These are phyloP conservation scores for Heliconius sara DNA, from an alignment of 2,888 invertebrate genomes.

Conservation along the genomic window DNA sequence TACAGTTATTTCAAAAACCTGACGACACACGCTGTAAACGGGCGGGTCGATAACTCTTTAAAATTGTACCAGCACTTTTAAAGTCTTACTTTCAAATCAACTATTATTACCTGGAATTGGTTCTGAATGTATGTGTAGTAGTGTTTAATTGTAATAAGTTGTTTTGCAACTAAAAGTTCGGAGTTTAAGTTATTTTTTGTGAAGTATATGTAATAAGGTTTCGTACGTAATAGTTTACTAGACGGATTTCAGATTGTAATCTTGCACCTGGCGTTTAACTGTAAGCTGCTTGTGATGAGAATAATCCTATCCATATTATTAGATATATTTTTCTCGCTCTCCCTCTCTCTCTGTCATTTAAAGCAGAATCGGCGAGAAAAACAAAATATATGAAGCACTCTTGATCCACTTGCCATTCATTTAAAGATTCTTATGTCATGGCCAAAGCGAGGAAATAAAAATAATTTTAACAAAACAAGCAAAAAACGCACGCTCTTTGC, in stretches of 20 bases:
- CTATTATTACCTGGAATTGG: constrained; percentile 18
- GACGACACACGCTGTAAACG: constrained; percentile 27
- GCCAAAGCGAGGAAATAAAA: no score
- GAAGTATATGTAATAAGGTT: background rate
- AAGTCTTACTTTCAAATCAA: constrained; percentile 24
- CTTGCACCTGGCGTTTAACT: background rate
- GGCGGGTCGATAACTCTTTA: constrained; percentile 36
- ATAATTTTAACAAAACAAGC: no score
- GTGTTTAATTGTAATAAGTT: background rate
- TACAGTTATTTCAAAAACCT: constrained; percentile 39
- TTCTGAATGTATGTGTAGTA: constrained; percentile 1
- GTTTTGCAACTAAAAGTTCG: background rate
- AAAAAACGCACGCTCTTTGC: no score
- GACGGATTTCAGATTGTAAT: background rate
- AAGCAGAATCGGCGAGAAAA: no score
- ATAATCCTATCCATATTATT: background rate
- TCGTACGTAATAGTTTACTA: background rate
- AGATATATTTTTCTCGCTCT: background rate
- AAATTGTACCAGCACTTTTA: constrained; percentile 24
- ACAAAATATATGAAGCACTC: no score
- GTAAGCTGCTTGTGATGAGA: background rate
- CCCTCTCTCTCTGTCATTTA: no score
- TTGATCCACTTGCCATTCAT: no score
- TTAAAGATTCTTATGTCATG: no score
- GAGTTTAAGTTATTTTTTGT: background rate